Base-by-base conservation (phyloP, 2,113 vertebrate genomes). In the Corvus cornix region DNA sequence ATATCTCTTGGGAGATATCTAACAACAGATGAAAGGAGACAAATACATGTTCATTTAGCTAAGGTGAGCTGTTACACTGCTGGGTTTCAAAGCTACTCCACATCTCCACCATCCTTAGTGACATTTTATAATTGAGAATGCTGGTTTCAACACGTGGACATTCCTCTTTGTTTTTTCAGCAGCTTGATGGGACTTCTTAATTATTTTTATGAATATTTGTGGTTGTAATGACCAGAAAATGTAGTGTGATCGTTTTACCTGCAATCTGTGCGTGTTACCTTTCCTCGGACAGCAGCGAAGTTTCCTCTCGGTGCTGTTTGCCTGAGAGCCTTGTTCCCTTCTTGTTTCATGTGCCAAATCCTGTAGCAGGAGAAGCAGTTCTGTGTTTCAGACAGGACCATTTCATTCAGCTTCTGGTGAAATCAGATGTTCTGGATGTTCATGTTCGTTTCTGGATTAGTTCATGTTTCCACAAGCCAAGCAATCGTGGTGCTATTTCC, bases 181-280 rank as follows among this genome's bases (percentile, higher is more conserved):
- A 67, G 26, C 11, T 79, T 5, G 10, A 10, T 56, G 41, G 44
- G 17, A 46, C 7, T 43, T 86, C 17, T 75, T 39, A 15, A 9
- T 63, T 56, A 2, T 19, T 66, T 37, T 37, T 16, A 16, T 27
- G 66, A 19, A 6, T 56, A 17, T 41, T 63, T 67, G 37, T 56
- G 52, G 7, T 16, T 81, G 18, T 16, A 37, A 31, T 20, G 64
- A 39, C 9, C 7, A 63, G 73, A 78, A 91, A 35, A 78, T 14
- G 9, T 1, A 23, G 6, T 20, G 59, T 58, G 64, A 56, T n/a
- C 35, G 11, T 63, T 81, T 52, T 15, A 49, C 35, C 28, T 55
- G 43, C 43, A 17, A 2, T 39, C 17, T n/a, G 22, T 22, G 1
- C 3, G 0, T 30, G 55, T 51, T 95, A 9, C 9, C 10, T n/a